Percentiles rank a stretch among this genome's conserved stretches.
Evolutionary conservation across 1,140 invertebrate genomes (phyloP).

Genomic region (Zaprionus ghesquierei): DNA sequence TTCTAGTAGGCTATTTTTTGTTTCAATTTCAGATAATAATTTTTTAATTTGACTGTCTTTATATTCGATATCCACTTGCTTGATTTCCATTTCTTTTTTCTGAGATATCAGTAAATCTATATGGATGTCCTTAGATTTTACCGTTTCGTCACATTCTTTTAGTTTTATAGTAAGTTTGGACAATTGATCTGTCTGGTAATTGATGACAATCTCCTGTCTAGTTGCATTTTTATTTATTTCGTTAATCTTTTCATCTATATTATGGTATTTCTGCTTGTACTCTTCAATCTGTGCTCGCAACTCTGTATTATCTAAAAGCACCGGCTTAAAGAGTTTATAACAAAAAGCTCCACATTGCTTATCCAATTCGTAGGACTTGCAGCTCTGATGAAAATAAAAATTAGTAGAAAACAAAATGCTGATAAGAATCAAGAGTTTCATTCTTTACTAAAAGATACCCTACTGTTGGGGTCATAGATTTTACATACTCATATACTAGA

Average conservation of each 20-base stretch:
- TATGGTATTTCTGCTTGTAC: background rate
- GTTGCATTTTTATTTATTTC: background rate
- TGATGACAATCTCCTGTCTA: background rate
- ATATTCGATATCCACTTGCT: background rate
- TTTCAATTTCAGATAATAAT: background rate
- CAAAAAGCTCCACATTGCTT: background rate
- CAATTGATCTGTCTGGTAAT: background rate
- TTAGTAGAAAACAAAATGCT: background rate
- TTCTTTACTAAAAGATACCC: no score
- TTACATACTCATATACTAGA: no score
- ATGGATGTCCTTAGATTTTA: background rate
- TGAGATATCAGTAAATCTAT: background rate
- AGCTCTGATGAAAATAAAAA: background rate
- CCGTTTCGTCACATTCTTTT: background rate
- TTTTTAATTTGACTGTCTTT: background rate
- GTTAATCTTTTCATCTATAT: background rate
- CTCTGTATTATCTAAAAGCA: background rate
- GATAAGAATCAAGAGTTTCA: background rate
- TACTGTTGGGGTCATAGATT: no score
- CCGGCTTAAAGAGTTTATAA: background rate
- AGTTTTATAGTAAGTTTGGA: background rate
- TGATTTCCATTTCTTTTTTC: background rate
- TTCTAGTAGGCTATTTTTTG: no score
- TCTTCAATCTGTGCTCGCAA: background rate
- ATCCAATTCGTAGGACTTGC: background rate